These are phyloP conservation scores for Pteronotus mesoamericanus DNA, from an alignment of 2,797 vertebrate genomes.

Conservation along the genomic window DNA sequence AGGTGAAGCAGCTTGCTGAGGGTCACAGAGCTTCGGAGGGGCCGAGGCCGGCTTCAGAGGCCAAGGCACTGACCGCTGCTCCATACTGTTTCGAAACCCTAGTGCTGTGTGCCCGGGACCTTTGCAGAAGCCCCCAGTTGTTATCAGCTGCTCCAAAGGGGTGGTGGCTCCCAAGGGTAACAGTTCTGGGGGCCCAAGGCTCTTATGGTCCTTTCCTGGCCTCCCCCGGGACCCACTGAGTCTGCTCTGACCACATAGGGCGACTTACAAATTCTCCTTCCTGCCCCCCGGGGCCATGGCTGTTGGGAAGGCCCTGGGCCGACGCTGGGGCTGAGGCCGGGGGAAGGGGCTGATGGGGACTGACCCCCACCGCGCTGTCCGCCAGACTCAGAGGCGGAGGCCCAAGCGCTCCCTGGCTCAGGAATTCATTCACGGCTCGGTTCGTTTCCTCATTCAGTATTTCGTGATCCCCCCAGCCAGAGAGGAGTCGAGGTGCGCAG, in stretches of 20 bases:
- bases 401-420: rapidly evolving
- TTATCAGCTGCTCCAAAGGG: not conserved
- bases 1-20: not conserved
- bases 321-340: not conserved
- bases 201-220: not conserved
- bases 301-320: not conserved
- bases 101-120: not conserved
- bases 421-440: not conserved
- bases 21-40: not conserved
- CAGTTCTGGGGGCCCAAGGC: not conserved
- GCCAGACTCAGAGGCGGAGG: not conserved
- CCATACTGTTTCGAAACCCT: rapidly evolving
- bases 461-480: not conserved
- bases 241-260: not conserved
- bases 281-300: not conserved
- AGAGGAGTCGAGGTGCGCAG: not conserved
- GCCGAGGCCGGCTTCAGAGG: not conserved
- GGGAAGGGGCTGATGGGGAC: not conserved
- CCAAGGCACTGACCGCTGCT: not conserved
- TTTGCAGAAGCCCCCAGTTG: not conserved
- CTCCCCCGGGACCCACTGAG: not conserved
- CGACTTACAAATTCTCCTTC: not conserved
- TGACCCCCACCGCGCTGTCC: too few relatives aligned
- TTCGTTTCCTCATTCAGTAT: not conserved
- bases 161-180: not conserved